Percentiles rank a stretch among this genome's conserved stretches.
phyloP scores from a whole-genome alignment of 2,797 vertebrate genomes.

The Megaceryle alcyon region DNA sequence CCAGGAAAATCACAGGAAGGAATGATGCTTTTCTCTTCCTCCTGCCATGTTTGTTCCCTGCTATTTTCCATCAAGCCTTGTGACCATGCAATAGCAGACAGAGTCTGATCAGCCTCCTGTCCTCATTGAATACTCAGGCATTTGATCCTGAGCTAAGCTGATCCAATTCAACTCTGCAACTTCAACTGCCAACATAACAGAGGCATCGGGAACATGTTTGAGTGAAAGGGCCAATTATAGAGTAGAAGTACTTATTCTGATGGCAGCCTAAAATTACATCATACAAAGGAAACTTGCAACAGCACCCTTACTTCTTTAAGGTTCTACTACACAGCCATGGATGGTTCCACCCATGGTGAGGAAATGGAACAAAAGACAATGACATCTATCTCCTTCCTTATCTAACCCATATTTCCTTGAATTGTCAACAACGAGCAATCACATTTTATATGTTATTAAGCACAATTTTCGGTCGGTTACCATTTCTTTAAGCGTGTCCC shows the following conservation, averaged over 20 bases:
- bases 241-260: neutral
- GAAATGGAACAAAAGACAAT: constrained; percentile 61
- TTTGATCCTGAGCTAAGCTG: neutral
- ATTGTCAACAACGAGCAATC: constrained; percentile 43
- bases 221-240: neutral
- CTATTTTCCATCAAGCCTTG: neutral
- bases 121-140: neutral
- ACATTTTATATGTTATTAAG: constrained; percentile 25
- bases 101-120: neutral
- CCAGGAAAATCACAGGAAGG: neutral
- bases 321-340: neutral
- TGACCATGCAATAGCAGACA: neutral
- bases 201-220: neutral
- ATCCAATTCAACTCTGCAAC: neutral
- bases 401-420: constrained; percentile 45
- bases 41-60: neutral
- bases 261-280: neutral
- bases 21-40: neutral
- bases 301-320: neutral
- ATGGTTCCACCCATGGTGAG: constrained; percentile 60
- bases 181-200: neutral
- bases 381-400: constrained; percentile 57
- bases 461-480: neutral
- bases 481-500: constrained; percentile 7
- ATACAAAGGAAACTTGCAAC: neutral